These are phyloP conservation scores for Thera obeliscata DNA, from an alignment of 2,888 invertebrate genomes.

Conservation along the genomic window DNA sequence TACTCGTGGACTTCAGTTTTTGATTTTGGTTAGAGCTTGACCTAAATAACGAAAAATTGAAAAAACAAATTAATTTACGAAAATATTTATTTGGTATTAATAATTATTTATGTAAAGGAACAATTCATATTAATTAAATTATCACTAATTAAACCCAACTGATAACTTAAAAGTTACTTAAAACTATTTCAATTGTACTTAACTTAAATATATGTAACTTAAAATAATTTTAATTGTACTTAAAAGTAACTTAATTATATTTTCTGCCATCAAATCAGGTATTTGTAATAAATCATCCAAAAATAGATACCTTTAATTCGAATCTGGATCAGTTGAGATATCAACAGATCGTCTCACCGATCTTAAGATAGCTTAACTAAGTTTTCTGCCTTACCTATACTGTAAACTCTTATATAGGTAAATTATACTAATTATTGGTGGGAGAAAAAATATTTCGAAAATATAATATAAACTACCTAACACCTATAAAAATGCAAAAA, in stretches of 20 bases:
- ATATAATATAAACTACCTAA: background rate
- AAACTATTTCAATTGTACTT: background rate
- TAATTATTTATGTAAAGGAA: conserved; percentile 8
- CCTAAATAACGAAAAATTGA: background rate
- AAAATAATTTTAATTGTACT: background rate
- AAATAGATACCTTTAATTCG: background rate
- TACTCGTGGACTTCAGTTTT: no score
- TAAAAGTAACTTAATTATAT: background rate
- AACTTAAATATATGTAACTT: no score
- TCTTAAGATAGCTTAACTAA: background rate
- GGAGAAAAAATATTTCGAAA: conserved; percentile 3
- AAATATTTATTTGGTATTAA: conserved; percentile 15
- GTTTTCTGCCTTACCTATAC: background rate
- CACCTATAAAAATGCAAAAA: background rate
- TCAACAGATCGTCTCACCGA: no score
- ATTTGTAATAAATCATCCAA: background rate
- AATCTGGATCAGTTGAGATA: background rate
- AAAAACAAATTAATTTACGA: background rate
- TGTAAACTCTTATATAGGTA: background rate
- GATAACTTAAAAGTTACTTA: background rate
- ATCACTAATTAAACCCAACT: background rate
- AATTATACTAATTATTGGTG: background rate
- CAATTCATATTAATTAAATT: conserved; percentile 4
- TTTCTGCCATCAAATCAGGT: background rate
- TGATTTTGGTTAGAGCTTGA: no score